Evolutionary conservation across 2,797 vertebrate species (phyloP), one percentile per base, ranked within the genome.

Genomic region (Chaetophractus vellerosus): DNA sequence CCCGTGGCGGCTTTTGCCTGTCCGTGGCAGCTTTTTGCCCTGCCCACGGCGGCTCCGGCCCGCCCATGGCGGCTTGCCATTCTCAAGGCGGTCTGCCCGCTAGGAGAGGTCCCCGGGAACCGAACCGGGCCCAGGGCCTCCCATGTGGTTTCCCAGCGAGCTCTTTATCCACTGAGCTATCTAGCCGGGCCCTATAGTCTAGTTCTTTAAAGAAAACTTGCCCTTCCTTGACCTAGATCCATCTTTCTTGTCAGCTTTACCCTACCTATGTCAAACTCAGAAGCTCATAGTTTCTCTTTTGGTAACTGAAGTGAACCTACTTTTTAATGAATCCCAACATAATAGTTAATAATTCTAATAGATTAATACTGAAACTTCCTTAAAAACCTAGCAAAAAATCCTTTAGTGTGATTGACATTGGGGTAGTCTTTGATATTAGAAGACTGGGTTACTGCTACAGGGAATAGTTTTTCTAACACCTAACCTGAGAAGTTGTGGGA

Each of bases 281-380:
- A 88, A 90, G 28, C 21, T 33, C 3, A 80, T 90, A 50, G 63
- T 1, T 90, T 94, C 45, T 92, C 24, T 71, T 57, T 80, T 71
- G 59, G 28, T 38, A 66, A 50, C 21, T 82, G 45, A 66, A 50
- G 21, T 79, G 45, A 83, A 79, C 21, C 21, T 89, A 72, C 5
- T 61, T 92, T 90, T 92, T 31, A 16, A 16, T 94, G 33, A 55
- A 86, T 96, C 90, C 59, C 52, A 89, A 0, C 83, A 14, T 94
- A 86, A 21, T 52, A 68, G 69, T 92, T 92, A 57, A 7, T 45
- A 5, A 45, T 45, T 91, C 2, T 76, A 61, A 78, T 95, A 55
- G 79, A 88, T 18, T 83, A 78, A 82, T 91, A 91, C n/a, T 74
- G 41, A 96, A 72, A 2, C 75, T 92, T 45, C 26, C 78, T 91